Evolutionary conservation across 1,140 invertebrate species (phyloP).

Genomic region (Holotrichia oblita): DNA sequence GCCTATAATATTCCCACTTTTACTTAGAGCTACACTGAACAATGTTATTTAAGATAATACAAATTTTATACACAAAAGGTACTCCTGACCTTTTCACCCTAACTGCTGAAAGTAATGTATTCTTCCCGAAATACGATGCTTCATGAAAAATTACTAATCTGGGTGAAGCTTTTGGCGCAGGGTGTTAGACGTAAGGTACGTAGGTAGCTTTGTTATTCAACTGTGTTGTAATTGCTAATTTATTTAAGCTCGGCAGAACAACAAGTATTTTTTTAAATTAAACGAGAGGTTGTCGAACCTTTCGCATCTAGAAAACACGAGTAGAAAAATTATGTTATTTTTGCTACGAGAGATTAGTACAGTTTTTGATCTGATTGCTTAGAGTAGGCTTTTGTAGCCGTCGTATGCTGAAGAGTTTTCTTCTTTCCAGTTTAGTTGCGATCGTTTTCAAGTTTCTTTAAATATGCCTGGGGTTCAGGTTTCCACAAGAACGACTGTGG

Average conservation of each 20-base stretch:
- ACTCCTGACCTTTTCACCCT: neutral
- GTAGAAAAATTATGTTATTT: no score
- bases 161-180: neutral
- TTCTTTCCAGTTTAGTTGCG: no score
- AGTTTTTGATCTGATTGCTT: no score
- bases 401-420: no score
- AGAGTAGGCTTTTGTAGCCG: no score
- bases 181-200: neutral
- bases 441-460: no score
- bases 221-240: neutral
- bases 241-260: neutral
- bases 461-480: no score
- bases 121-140: neutral
- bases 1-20: neutral
- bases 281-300: neutral
- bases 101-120: neutral
- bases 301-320: no score
- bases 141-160: neutral
- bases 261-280: neutral
- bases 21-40: neutral
- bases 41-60: slow-evolving; percentile 9
- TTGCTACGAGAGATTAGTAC: no score
- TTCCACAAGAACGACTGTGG: no score
- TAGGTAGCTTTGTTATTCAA: neutral
- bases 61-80: slow-evolving; percentile 11